Evolutionary conservation across 2,888 invertebrate genomes (phyloP), one percentile per base, ranked within the genome.

Genomic region (Synergus gifuensis): DNA sequence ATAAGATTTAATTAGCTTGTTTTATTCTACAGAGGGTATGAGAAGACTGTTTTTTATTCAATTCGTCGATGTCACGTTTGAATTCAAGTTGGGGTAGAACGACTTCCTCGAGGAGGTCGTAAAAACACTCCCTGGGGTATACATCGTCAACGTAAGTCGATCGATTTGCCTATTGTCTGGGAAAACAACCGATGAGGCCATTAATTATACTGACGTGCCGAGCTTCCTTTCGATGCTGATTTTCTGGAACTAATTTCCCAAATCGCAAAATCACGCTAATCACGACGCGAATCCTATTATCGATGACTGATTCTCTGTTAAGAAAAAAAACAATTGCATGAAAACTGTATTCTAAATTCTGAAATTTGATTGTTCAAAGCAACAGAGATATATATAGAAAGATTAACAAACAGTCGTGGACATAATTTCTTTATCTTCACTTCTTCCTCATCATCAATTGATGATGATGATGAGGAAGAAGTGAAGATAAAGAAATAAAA

Each of bases 181-280:
- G 77, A 79, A 79, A 79, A 79, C 79, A 73, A 77, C 73, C 73
- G 79, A 77, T 63, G 60, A 66, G 63, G 73, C 58, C 77, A 79
- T 79, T 79, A 79, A 79, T 79, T 79, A 79, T 63, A 40, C 77
- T 79, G 79, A 79, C 79, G 79, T 79, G 73, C 77, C 77, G 73
- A 73, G 49, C 77, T 79, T 79, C 79, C 79, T 77, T 73, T 73
- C 77, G 64, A 46, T 80, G 60, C 58, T 78, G 83, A 85, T 86
- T 86, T 85, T 84, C 84, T 82, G 73, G 82, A 85, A 85, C 83
- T 81, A 67, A 81, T 81, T 64, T 79, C 60, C 40, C 67, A 81
- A 79, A 83, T 77, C 82, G 87, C 84, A 85, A 78, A 79, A 85
- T 87, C 87, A 86, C 83, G 84, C 83, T 81, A 83, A 86, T 83